phyloP scores from a whole-genome alignment of 2,113 vertebrate species.

The Pedetes capensis region DNA sequence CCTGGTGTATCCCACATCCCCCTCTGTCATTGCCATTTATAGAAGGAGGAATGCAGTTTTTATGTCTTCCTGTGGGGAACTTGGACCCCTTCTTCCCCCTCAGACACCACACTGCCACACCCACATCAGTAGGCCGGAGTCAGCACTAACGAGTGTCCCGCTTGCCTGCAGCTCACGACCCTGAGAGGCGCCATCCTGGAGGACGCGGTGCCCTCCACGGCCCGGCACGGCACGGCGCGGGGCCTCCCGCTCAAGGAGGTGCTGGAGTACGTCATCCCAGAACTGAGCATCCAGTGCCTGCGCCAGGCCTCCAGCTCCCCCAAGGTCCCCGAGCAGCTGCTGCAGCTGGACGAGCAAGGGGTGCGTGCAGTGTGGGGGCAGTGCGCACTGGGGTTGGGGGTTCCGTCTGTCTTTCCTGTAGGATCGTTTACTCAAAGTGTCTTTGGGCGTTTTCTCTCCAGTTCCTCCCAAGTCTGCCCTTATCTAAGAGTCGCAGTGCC shows the following conservation, averaged over 20 bases:
- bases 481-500: not conserved
- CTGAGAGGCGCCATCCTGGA: conserved; percentile 96
- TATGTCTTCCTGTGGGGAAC: not conserved
- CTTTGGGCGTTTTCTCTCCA: not conserved
- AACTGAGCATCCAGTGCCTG: conserved; percentile 93
- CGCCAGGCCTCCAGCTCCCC: conserved; percentile 92
- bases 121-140: not conserved
- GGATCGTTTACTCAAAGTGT: not conserved
- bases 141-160: not conserved
- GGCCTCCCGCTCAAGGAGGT: conserved; percentile 97
- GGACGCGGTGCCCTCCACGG: conserved; percentile 95
- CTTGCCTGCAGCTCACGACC: conserved; percentile 89
- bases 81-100: not conserved
- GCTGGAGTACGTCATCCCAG: conserved; percentile 95
- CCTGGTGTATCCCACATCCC: no score
- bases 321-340: conserved; percentile 94
- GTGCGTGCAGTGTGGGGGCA: conserved; percentile 80
- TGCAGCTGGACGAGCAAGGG: conserved; percentile 97
- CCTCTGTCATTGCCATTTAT: not conserved
- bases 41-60: not conserved
- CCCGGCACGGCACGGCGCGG: conserved; percentile 93
- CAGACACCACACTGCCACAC: no score
- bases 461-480: not conserved
- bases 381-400: not conserved
- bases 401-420: not conserved